Conservation (phyloP, 2,113 vertebrate species). For the Epinephelus lanceolatus region DNA sequence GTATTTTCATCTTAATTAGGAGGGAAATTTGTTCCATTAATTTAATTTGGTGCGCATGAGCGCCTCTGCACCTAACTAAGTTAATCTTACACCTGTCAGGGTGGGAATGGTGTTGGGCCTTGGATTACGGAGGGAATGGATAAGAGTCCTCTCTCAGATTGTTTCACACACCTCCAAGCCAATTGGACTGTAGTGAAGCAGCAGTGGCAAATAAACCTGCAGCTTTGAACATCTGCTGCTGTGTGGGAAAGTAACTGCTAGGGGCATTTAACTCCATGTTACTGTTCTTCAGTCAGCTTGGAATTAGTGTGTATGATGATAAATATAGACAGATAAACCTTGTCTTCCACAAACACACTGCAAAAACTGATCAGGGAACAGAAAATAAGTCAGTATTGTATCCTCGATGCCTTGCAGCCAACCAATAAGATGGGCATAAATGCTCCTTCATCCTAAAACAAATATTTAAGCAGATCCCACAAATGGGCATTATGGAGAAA, state of each 20-base stretch:
- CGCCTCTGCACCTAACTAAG: conserved; percentile 92
- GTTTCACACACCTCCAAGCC: conserved; percentile 1
- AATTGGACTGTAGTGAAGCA: background rate
- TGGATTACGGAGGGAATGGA: conserved; percentile 36
- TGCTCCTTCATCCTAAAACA: conserved; percentile 44
- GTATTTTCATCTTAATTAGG: conserved; percentile 99
- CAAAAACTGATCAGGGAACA: background rate
- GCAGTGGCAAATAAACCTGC: background rate
- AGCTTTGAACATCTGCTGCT: background rate
- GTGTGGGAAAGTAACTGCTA: background rate
- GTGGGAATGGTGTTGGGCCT: conserved; percentile 66
- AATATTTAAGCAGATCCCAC: conserved; percentile 54
- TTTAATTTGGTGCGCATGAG: conserved; percentile 97
- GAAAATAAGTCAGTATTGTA: background rate
- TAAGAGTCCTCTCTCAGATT: conserved; percentile 48
- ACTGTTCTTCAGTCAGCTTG: background rate
- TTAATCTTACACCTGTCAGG: conserved; percentile 98
- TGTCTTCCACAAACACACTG: background rate
- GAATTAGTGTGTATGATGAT: background rate
- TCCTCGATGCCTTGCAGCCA: background rate
- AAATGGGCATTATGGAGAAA: conserved; percentile 45
- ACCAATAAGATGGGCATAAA: background rate
- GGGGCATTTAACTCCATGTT: background rate
- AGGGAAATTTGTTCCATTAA: conserved; percentile 98
- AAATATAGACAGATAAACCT: background rate